These are phyloP conservation scores for Mimumesa dahlbomi DNA, from an alignment of 2,888 invertebrate genomes.

Conservation along the genomic window DNA sequence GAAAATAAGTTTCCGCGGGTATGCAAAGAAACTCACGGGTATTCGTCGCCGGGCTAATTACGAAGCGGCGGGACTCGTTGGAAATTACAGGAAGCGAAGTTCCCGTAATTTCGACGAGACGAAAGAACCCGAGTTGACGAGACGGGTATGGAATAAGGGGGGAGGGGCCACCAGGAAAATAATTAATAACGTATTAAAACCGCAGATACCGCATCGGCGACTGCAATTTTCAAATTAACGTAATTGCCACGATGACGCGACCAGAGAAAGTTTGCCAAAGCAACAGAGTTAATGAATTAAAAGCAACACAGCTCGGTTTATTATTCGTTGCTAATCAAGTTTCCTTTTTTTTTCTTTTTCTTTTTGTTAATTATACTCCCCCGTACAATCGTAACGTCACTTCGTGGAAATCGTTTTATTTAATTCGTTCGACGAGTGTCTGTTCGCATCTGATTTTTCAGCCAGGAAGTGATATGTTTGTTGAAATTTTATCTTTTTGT, in stretches of 20 bases:
- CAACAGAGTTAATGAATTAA: conserved; percentile 39
- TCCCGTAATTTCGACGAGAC: too few species aligned
- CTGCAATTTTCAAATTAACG: conserved; percentile 29
- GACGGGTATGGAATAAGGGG: not conserved
- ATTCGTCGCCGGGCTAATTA: too few species aligned
- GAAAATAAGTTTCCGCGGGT: too few species aligned
- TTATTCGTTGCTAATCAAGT: too few species aligned
- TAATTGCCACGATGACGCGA: conserved; percentile 27
- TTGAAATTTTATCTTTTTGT: too few species aligned
- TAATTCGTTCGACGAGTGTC: not conserved
- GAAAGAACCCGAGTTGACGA: not conserved
- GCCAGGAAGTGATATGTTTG: too few species aligned
- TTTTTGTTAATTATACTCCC: not conserved
- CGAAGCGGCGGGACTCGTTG: too few species aligned
- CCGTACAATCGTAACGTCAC: too few species aligned
- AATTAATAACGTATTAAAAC: conserved; percentile 14
- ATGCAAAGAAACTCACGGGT: too few species aligned
- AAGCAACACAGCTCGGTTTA: conserved; percentile 28
- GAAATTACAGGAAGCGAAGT: not conserved
- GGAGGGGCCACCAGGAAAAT: not conserved
- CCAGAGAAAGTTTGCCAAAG: conserved; percentile 26
- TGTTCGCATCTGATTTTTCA: too few species aligned
- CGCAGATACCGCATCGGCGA: not conserved
- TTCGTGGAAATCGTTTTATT: too few species aligned
- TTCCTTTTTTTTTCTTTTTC: not conserved